These are phyloP conservation scores for Heterodera filipjevi DNA, from an alignment of 2,888 invertebrate species.

Conservation along the genomic window DNA sequence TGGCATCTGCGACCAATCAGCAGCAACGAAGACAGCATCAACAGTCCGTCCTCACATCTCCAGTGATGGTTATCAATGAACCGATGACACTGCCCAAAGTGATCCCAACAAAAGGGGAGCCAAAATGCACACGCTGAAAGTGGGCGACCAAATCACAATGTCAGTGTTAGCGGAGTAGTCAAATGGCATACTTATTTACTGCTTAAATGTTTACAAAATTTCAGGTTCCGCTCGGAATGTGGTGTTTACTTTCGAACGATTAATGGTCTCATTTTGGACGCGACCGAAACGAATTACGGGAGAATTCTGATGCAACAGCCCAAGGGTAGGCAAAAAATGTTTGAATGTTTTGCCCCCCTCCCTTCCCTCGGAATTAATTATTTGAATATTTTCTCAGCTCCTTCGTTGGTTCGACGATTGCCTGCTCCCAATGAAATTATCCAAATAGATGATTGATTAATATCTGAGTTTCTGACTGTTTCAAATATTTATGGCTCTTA, in stretches of 20 bases:
- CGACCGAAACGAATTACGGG: not conserved
- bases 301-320: not conserved
- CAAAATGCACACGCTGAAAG: not conserved
- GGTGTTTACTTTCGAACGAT: constrained; percentile 23
- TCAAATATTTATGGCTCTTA: not conserved
- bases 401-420: not conserved
- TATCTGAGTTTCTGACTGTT: not conserved
- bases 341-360: too few species aligned
- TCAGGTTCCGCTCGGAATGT: not conserved
- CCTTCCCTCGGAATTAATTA: not conserved
- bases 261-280: constrained; percentile 23
- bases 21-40: not conserved
- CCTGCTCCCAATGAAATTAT: not conserved
- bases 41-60: not conserved
- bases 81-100: constrained; percentile 7
- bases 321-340: too few species aligned
- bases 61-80: not conserved
- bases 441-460: constrained; percentile 5
- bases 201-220: not conserved
- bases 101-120: not conserved
- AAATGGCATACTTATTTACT: too few species aligned
- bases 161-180: not conserved
- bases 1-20: not conserved
- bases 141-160: constrained; percentile 9
- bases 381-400: not conserved